A percentile compares a stretch with the other conserved stretches of the same genome.
Evolutionary conservation across 2,797 vertebrate species (phyloP).

Genomic region (Brachymystax lenok): DNA sequence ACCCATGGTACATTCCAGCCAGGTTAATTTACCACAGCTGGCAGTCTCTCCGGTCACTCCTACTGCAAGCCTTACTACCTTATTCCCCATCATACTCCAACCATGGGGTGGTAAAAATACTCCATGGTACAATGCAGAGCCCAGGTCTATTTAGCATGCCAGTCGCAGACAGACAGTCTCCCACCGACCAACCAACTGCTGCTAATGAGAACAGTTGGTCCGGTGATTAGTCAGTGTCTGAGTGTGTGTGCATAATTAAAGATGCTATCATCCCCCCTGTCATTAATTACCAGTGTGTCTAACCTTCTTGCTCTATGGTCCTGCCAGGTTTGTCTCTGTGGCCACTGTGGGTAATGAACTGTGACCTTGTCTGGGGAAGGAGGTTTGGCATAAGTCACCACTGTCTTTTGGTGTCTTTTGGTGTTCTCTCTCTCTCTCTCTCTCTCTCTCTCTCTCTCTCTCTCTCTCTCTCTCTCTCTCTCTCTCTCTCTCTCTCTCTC

Average conservation of each 20-base stretch:
- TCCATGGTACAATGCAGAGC: neutral
- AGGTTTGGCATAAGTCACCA: neutral
- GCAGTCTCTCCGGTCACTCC: neutral
- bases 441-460: neutral
- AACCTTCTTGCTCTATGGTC: neutral
- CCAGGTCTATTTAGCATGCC: neutral
- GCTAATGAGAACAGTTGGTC: constrained; percentile 20
- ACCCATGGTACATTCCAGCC: neutral
- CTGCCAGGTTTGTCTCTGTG: neutral
- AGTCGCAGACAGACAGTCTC: neutral
- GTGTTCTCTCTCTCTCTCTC: neutral
- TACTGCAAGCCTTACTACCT: neutral
- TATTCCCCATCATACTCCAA: neutral
- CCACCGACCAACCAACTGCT: neutral
- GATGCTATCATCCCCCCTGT: neutral
- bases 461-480: neutral
- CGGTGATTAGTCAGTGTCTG: constrained; percentile 18
- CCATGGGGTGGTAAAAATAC: neutral
- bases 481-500: neutral
- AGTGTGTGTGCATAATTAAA: constrained; percentile 8
- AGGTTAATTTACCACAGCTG: neutral
- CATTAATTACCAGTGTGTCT: neutral
- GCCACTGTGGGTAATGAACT: neutral
- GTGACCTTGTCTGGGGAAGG: neutral
- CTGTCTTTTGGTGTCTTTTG: neutral